A percentile compares a stretch with the other conserved stretches of the same genome.
phyloP scores from a whole-genome alignment of 2,888 invertebrate genomes.

The Micropterix aruncella region DNA sequence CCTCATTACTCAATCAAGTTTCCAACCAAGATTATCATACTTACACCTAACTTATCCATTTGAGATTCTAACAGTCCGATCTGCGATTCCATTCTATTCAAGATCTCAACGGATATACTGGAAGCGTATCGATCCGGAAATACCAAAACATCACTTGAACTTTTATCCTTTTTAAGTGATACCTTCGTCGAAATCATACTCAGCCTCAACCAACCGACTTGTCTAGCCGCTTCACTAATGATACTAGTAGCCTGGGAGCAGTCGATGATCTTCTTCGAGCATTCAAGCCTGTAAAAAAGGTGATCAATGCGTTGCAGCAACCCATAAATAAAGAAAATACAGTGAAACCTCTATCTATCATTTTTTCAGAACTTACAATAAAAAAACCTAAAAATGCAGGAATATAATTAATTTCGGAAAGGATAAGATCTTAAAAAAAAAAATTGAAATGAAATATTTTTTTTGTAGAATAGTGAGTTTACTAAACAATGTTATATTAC shows the following conservation, averaged over 20 bases:
- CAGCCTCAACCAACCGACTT: not conserved
- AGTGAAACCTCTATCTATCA: not conserved
- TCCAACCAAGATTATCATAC: no score
- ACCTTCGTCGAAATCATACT: not conserved
- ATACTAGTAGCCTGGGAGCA: not conserved
- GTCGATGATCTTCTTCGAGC: not conserved
- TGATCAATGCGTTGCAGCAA: no score
- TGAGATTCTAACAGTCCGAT: not conserved
- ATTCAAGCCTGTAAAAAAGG: not conserved
- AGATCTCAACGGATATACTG: not conserved
- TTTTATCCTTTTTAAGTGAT: not conserved
- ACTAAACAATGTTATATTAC: no score
- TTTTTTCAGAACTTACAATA: no score
- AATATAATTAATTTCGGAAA: no score
- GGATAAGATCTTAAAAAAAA: no score
- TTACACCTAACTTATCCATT: not conserved
- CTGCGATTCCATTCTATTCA: not conserved
- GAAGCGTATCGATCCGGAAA: not conserved
- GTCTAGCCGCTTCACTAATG: not conserved
- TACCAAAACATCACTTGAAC: not conserved
- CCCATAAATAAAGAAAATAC: not conserved
- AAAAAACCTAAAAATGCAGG: no score
- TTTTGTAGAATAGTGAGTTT: no score
- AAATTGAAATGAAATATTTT: no score
- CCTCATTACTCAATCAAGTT: no score